phyloP scores from a whole-genome alignment of 2,888 invertebrate species.

The Archaeoteleia sp. region DNA sequence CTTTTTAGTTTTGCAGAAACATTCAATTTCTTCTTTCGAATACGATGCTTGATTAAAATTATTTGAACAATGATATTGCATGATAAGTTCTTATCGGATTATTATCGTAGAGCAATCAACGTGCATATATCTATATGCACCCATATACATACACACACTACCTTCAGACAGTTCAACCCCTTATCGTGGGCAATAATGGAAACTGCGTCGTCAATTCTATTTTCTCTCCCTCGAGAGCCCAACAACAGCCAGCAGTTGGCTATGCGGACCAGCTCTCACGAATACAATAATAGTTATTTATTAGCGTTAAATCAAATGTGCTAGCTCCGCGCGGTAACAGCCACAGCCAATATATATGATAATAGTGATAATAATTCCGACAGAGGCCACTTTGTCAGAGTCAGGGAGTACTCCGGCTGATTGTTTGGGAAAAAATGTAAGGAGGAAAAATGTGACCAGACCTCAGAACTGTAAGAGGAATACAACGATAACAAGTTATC shows the following conservation, averaged over 20 bases:
- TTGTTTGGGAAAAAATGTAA: slow-evolving; percentile 28
- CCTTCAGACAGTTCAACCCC: slow-evolving; percentile 59
- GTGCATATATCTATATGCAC: slow-evolving; percentile 39
- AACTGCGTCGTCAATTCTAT: slow-evolving; percentile 74
- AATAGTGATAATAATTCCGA: slow-evolving; percentile 72
- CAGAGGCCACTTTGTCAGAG: slow-evolving; percentile 63
- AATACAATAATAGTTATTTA: slow-evolving; percentile 74
- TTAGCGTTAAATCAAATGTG: slow-evolving; percentile 74
- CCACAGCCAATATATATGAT: slow-evolving; percentile 72
- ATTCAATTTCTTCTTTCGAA: too few species aligned
- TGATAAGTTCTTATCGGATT: slow-evolving; percentile 58
- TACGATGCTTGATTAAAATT: background rate
- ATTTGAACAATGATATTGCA: slow-evolving; percentile 9
- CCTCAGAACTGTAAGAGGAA: background rate
- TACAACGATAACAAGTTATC: slow-evolving; percentile 10
- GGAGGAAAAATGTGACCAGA: background rate
- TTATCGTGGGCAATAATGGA: slow-evolving; percentile 71
- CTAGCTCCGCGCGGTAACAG: slow-evolving; percentile 63
- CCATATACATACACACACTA: slow-evolving; percentile 46
- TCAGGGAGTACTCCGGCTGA: slow-evolving; percentile 41
- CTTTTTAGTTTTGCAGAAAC: background rate
- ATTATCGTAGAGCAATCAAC: slow-evolving; percentile 68
- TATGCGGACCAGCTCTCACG: slow-evolving; percentile 54
- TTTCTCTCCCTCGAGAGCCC: slow-evolving; percentile 70
- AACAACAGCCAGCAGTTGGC: slow-evolving; percentile 56